Evolutionary conservation across 2,797 vertebrate species (phyloP), one percentile per base, ranked within the genome.

Genomic region (Acanthornis magna): DNA sequence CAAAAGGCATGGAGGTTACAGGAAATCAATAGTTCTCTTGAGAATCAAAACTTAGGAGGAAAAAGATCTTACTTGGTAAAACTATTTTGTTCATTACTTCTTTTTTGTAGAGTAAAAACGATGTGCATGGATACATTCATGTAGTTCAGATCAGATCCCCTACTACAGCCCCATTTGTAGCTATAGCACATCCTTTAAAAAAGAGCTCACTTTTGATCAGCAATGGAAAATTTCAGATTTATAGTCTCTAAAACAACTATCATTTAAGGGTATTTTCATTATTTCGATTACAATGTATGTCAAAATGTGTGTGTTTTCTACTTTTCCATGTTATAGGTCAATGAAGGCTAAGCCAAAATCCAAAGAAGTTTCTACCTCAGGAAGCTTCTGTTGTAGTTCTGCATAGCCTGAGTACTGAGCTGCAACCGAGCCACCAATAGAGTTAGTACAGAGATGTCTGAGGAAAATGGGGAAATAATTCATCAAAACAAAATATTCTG

Each of bases 1-100:
- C 89, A 91, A 91, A 96, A 95, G 34, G 40, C 27, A 89, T 38
- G 11, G 38, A 38, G 38, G 38, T 57, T 85, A 84, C 9, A 77
- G 72, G 47, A 96, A 97, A 97, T 96, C 75, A 8, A 95, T 96
- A 96, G 42, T 67, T 96, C 77, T 93, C 91, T 71, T 86, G 89
- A 95, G 85, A 96, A 85, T 87, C 71, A 75, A 91, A 96, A 74
- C 93, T 97, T 96, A 95, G 89, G 68, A 84, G 78, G 77, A 85
- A 76, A 85, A 79, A 93, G 32, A 93, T 84, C 43, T 91, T 80
- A 40, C 50, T 88, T 93, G 54, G 43, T 78, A 93, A 88, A 96
- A 87, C 60, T 85, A 85, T 95, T 89, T 94, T 92, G 78, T 94
- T 95, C 53, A 40, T 94, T 93, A 61, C 16, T 77, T 42, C 23